Conservation (phyloP, 2,888 invertebrate genomes). For the Apamea monoglypha region DNA sequence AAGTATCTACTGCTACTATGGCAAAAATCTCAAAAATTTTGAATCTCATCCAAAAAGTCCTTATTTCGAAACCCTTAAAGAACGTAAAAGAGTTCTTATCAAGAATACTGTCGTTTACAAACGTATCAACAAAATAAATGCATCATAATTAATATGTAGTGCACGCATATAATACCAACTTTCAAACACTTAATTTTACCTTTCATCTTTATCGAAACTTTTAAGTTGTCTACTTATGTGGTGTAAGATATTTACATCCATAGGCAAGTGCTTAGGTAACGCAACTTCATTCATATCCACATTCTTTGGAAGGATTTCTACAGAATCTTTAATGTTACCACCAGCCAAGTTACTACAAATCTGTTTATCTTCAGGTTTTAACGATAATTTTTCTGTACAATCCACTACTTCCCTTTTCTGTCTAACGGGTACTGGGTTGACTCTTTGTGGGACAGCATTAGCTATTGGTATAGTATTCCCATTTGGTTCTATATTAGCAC, state of each 20-base stretch:
- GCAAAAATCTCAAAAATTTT: conserved; percentile 40
- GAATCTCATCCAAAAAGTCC: conserved; percentile 23
- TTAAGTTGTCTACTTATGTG: conserved; percentile 82
- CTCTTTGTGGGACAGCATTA: conserved; percentile 45
- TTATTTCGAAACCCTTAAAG: conserved; percentile 4
- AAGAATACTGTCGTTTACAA: conserved; percentile 48
- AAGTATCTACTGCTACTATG: conserved; percentile 35
- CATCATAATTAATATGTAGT: conserved; percentile 35
- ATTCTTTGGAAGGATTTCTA: conserved; percentile 41
- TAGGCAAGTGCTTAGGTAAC: conserved; percentile 74
- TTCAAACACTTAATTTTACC: conserved; percentile 57
- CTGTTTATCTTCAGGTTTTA: conserved; percentile 78
- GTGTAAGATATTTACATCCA: conserved; percentile 73
- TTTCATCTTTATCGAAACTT: conserved; percentile 74
- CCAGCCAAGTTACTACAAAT: conserved; percentile 77
- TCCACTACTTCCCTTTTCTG: conserved; percentile 72
- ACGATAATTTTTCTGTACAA: conserved; percentile 74
- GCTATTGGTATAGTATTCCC: conserved; percentile 27
- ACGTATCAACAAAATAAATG: conserved; percentile 67
- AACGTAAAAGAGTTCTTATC: conserved; percentile 24
- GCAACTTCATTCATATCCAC: conserved; percentile 53
- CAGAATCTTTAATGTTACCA: conserved; percentile 45
- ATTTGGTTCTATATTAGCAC: conserved; percentile 50
- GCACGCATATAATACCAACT: conserved; percentile 33
- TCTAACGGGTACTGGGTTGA: conserved; percentile 63